phyloP scores from a whole-genome alignment of 1,140 invertebrate species.

The Sitodiplosis mosellana region DNA sequence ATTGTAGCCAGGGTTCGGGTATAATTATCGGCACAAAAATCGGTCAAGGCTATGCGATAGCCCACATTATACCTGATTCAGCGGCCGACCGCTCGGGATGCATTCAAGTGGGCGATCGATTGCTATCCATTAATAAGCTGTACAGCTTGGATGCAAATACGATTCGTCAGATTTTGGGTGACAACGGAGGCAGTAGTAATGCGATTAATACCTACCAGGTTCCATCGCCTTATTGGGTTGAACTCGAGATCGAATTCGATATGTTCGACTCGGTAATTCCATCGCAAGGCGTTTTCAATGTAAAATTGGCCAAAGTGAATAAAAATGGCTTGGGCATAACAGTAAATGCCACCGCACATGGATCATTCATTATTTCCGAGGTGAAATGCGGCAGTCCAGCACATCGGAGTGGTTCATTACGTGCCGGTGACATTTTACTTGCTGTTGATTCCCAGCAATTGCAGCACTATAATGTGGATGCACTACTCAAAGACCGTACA shows the following conservation, averaged over 20 bases:
- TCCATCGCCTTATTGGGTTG: constrained; percentile 28
- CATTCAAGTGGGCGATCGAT: constrained; percentile 62
- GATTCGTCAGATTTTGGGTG: constrained; percentile 26
- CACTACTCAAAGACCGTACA: constrained; percentile 17
- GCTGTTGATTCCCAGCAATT: constrained; percentile 73
- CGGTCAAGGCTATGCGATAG: constrained; percentile 14
- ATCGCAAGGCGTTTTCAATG: constrained; percentile 72
- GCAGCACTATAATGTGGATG: constrained; percentile 36
- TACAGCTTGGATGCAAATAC: constrained; percentile 31
- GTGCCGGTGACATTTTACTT: constrained; percentile 67
- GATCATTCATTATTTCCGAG: constrained; percentile 60
- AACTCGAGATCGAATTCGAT: constrained; percentile 69
- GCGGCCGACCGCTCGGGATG: constrained; percentile 41
- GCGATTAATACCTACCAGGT: neutral
- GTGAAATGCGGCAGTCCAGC: constrained; percentile 78
- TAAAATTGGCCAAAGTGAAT: constrained; percentile 65
- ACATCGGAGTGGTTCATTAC: constrained; percentile 70
- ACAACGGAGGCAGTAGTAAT: constrained; percentile 8
- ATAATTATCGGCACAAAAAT: constrained; percentile 13
- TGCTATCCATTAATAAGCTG: constrained; percentile 64
- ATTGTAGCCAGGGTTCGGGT: constrained; percentile 22
- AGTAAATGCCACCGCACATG: constrained; percentile 47
- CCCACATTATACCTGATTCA: constrained; percentile 19
- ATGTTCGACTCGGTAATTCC: constrained; percentile 84
- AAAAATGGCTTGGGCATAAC: constrained; percentile 64